Conservation (phyloP, 2,888 invertebrate genomes). For the Nesidiocoris tenuis region DNA sequence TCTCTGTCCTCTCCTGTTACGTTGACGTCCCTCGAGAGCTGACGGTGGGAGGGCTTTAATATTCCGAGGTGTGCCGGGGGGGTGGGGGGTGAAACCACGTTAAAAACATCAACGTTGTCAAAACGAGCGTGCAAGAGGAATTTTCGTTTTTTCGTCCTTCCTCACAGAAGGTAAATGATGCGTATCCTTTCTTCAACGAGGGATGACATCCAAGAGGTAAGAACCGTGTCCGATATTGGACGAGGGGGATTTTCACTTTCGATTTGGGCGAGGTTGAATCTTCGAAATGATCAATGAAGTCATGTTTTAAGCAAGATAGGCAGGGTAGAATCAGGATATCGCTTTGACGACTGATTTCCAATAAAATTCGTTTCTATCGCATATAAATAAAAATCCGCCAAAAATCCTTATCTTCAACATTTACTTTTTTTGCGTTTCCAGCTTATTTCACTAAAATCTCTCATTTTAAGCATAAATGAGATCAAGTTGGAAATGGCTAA, state of each 20-base stretch:
- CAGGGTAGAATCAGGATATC: no score
- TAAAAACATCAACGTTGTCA: conserved; percentile 31
- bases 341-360: no score
- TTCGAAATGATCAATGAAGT: no score
- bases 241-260: background rate
- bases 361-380: no score
- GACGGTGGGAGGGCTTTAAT: conserved; percentile 4
- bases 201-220: background rate
- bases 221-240: background rate
- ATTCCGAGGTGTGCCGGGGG: conserved; percentile 4
- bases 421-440: no score
- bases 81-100: conserved; percentile 8
- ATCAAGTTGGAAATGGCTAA: no score
- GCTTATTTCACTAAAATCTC: no score
- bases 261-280: no score
- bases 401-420: no score
- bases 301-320: no score
- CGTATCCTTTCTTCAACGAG: background rate
- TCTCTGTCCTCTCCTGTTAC: background rate
- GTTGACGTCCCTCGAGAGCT: conserved; percentile 1
- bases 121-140: conserved; percentile 6
- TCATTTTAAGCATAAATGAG: no score
- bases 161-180: background rate
- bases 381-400: no score
- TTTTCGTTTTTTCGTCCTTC: conserved; percentile 3